phyloP scores from a whole-genome alignment of 37 sponge, comb jelly and placozoan genomes.

The Aplysina aerophoba region DNA sequence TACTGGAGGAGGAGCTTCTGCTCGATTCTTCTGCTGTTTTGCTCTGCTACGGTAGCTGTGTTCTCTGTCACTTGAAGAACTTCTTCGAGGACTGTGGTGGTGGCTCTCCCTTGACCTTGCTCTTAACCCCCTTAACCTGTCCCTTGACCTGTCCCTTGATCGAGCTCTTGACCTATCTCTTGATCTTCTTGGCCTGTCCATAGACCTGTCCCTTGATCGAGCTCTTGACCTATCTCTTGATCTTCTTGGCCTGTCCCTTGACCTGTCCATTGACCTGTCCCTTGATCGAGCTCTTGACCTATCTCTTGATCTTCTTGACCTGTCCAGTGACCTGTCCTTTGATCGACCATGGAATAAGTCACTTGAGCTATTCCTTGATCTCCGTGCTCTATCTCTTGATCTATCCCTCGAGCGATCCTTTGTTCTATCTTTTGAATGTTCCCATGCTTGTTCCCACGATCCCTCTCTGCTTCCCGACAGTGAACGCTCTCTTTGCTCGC shows the following conservation, averaged over 20 bases:
- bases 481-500: neutral
- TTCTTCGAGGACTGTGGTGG: no score
- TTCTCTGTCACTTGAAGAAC: no score
- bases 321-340: neutral
- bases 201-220: neutral
- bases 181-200: neutral
- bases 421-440: neutral
- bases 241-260: neutral
- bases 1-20: no score
- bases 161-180: neutral
- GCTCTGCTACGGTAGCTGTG: no score
- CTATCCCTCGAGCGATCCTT: neutral
- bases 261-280: neutral
- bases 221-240: neutral
- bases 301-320: neutral
- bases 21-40: neutral
- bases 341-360: neutral
- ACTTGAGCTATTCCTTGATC: neutral
- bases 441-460: neutral
- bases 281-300: neutral
- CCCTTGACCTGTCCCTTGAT: neutral
- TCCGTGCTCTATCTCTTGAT: conserved; percentile 1
- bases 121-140: neutral
- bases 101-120: neutral
- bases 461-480: neutral